Base-by-base conservation (phyloP, 2,797 vertebrate genomes). In the Borostomias antarcticus region DNA sequence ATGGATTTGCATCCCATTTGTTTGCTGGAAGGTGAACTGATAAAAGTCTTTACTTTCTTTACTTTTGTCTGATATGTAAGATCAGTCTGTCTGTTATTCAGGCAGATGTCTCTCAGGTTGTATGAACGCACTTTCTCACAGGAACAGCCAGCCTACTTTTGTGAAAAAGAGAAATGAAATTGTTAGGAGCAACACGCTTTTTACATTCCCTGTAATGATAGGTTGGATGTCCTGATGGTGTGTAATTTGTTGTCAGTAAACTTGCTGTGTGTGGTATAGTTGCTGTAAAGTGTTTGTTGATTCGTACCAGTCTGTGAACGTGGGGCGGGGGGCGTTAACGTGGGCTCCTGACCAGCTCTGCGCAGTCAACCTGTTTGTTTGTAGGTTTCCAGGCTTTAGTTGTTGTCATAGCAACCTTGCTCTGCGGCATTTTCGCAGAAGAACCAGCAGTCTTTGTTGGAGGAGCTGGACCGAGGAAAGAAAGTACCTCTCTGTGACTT, bases 1-100 rank as follows among this genome's bases (percentile, higher is more conserved):
- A 1, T 4, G 32, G 29, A 84, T 88, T 88, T 89, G 81, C 85
- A 87, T 88, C 68, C 62, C 6, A 73, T 88, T 88, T 88, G 86
- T 62, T 66, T 85, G 8, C 70, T 25, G 52, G 28, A 35, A 33
- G 47, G 23, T 23, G 17, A 52, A 4, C 19, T 28, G 21, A 17
- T 15, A 26, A 25, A 51, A 8, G 67, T 26, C 58, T 26, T 0
- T 72, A 58, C 19, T 68, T 58, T 13, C n/a, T n/a, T n/a, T n/a
- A n/a, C n/a, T n/a, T n/a, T n/a, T n/a, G n/a, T n/a, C n/a, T n/a
- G n/a, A n/a, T n/a, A n/a, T n/a, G n/a, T 43, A 11, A 43, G 13
- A 32, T 48, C 59, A 48, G n/a, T 17, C 28, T 5, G 28, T 6
- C 30, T 62, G 72, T 15, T 10, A 3, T 68, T 57, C 59, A 17